Conservation (phyloP, 1,140 invertebrate species). For the Sesamia nonagrioides region DNA sequence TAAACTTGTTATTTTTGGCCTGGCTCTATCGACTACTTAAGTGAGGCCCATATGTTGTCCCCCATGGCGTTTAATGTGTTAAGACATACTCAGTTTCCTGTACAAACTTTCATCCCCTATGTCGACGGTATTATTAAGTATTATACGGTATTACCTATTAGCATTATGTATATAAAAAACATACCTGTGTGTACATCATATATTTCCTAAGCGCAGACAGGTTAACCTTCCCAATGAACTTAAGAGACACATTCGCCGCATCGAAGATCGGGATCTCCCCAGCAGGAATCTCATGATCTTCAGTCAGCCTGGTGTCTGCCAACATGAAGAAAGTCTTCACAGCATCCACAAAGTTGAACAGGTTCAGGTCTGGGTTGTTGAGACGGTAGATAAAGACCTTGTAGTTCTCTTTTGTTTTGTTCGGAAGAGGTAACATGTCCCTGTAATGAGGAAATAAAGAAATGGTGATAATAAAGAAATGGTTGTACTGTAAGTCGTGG, state of each 20-base stretch:
- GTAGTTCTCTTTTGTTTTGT: slow-evolving; percentile 88
- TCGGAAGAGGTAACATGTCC: slow-evolving; percentile 89
- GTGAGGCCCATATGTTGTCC: too few species aligned
- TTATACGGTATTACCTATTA: too few species aligned
- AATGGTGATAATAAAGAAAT: neutral
- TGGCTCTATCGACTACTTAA: too few species aligned
- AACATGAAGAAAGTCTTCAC: slow-evolving; percentile 91
- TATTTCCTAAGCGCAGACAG: slow-evolving; percentile 90
- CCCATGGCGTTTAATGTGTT: too few species aligned
- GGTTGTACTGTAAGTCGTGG: too few species aligned
- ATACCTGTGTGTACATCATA: slow-evolving; percentile 90
- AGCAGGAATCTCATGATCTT: slow-evolving; percentile 85
- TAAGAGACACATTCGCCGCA: slow-evolving; percentile 89
- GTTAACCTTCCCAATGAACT: slow-evolving; percentile 89
- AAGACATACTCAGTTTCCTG: too few species aligned
- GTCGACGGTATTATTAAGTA: too few species aligned
- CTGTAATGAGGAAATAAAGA: slow-evolving; percentile 76
- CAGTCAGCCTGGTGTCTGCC: slow-evolving; percentile 89
- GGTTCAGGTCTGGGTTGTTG: slow-evolving; percentile 88
- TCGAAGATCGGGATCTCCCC: slow-evolving; percentile 92
- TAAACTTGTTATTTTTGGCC: too few species aligned
- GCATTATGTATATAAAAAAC: too few species aligned
- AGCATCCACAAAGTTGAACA: slow-evolving; percentile 90
- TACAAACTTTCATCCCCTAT: too few species aligned
- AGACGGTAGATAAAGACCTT: slow-evolving; percentile 89